Base-by-base conservation (phyloP, 2,888 invertebrate genomes). In the Spodoptera littoralis region DNA sequence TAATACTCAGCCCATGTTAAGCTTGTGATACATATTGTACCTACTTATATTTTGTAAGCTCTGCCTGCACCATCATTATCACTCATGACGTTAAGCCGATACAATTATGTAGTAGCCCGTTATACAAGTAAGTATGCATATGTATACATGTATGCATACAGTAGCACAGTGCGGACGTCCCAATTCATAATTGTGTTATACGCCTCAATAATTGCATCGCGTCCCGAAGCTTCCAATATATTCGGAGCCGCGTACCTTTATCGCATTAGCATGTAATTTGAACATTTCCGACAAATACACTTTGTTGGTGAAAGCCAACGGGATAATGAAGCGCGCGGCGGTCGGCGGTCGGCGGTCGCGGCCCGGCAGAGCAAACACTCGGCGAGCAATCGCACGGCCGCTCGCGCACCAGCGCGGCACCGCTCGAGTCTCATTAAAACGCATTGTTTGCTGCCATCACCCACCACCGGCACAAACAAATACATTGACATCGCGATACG, bases 151-250 rank as follows among this genome's bases (percentile, higher is more conserved):
- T 36, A 36, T 9, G 36, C 18, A 18, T n/a, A 48, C 41, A 42
- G 36, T n/a, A 11, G 45, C 36, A 42, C 18, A 22, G 36, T 6
- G 4, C 4, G n/a, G 36, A 24, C 46, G 18, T 65, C 47, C 41
- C 13, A 22, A 27, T 12, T 27, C 2, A 44, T 71, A 63, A 70
- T 62, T 62, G 42, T 30, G 56, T 51, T 50, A 62, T 5, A 6
- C 36, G 50, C 47, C 47, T 48, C 54, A 48, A 51, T 73, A 73
- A 70, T 68, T 60, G 60, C 48, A 73, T 18, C 22, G 45, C 44
- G 50, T 42, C 11, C 51, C 36, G 44, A 46, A 53, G 44, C 55
- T 22, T 42, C n/a, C 55, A 42, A 53, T 56, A 44, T n/a, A 55
- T 18, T 36, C 22, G 5, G 5, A 27, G 9, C 47, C 13, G 9